Evolutionary conservation across 2,113 vertebrate species (phyloP).

Genomic region (Dipodomys ordii): DNA sequence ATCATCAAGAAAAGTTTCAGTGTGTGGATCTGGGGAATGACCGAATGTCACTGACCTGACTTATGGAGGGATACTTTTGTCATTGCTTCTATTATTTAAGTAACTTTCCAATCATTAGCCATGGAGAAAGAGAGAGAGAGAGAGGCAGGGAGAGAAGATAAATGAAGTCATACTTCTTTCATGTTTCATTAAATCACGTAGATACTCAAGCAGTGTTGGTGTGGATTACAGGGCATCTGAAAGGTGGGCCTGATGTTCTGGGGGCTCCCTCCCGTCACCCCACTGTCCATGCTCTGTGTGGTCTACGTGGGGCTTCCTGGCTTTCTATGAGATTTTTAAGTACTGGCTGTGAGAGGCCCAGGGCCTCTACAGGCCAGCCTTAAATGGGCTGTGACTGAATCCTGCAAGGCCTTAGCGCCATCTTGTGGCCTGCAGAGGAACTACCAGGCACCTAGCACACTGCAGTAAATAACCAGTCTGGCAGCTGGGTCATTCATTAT

Average conservation of each 20-base stretch:
- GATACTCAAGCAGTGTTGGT: neutral
- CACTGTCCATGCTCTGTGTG: neutral
- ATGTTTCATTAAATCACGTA: neutral
- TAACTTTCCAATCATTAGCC: neutral
- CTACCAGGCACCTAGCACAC: neutral
- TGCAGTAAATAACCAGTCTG: neutral
- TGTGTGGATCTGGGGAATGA: neutral
- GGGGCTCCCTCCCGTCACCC: neutral
- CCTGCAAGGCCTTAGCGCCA: constrained; percentile 78
- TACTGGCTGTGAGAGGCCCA: no score
- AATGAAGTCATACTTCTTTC: constrained; percentile 11
- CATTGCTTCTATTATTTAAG: neutral
- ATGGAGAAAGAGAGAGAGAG: neutral
- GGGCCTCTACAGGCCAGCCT: neutral
- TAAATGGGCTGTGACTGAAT: no score
- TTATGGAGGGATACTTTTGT: neutral
- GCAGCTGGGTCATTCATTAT: accelerated
- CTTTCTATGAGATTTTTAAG: neutral
- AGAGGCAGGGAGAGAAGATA: neutral
- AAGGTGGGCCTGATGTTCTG: neutral
- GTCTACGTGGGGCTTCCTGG: neutral
- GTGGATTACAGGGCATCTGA: accelerated
- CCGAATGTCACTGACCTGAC: accelerated
- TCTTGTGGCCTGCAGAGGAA: constrained; percentile 74
- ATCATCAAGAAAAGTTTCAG: neutral